phyloP scores from a whole-genome alignment of 2,797 vertebrate species.

The Jordanella pulchra region DNA sequence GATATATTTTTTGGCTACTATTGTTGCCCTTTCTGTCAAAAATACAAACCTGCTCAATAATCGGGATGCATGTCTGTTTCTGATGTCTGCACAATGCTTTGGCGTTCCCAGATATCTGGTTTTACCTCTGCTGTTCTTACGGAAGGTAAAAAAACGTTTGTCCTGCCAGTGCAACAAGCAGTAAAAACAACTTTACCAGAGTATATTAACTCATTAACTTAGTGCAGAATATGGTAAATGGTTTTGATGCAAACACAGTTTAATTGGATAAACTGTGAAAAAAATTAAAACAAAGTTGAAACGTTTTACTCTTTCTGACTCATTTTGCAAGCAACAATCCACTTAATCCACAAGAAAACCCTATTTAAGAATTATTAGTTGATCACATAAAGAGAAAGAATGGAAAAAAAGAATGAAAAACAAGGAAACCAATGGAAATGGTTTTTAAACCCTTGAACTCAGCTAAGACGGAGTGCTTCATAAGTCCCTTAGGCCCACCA shows the following conservation, averaged over 20 bases:
- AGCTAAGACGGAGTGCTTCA: too few relatives aligned
- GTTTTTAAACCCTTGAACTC: too few relatives aligned
- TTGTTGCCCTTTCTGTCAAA: rapidly evolving
- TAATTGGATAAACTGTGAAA: too few relatives aligned
- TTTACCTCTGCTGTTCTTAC: conserved; percentile 15
- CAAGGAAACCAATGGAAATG: too few relatives aligned
- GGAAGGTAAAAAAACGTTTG: background rate
- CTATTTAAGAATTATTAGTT: too few relatives aligned
- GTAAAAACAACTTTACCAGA: too few relatives aligned
- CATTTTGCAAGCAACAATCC: background rate
- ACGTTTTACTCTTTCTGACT: background rate
- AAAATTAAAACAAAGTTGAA: background rate
- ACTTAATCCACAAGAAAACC: background rate
- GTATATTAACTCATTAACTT: too few relatives aligned
- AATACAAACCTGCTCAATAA: rapidly evolving
- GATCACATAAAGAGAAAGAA: too few relatives aligned
- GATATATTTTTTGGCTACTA: background rate
- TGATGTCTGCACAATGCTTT: rapidly evolving
- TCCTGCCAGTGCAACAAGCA: background rate
- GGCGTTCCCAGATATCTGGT: background rate
- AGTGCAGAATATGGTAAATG: background rate
- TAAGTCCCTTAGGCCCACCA: too few relatives aligned
- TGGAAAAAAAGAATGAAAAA: too few relatives aligned
- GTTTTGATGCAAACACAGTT: background rate
- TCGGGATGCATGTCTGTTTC: background rate